Conservation (phyloP, 2,888 invertebrate genomes). For the Pheosia gnoma region DNA sequence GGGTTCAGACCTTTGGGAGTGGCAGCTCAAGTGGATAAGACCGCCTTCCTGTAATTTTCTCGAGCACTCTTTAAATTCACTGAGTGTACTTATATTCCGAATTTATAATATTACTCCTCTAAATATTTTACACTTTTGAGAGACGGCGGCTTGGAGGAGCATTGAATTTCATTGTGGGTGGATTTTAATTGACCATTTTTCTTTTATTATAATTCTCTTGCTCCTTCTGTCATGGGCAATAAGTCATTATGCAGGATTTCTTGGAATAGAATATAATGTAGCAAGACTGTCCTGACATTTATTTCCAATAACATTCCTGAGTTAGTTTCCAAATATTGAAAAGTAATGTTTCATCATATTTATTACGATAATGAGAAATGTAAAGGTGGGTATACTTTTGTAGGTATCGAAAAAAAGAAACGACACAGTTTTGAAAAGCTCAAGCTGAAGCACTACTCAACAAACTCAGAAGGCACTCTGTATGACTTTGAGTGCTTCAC, state of each 20-base stretch:
- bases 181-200: slow-evolving; percentile 46
- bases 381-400: not conserved
- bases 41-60: slow-evolving; percentile 79
- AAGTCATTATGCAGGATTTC: not conserved
- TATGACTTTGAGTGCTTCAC: slow-evolving; percentile 29
- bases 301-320: too few relatives aligned
- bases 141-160: slow-evolving; percentile 52
- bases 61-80: slow-evolving; percentile 73
- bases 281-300: not conserved
- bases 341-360: not conserved
- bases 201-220: slow-evolving; percentile 18
- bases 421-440: slow-evolving; percentile 25
- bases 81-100: slow-evolving; percentile 76
- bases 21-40: slow-evolving; percentile 72
- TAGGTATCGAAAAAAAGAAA: not conserved
- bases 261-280: not conserved
- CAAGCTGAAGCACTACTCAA: slow-evolving; percentile 37
- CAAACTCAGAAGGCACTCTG: slow-evolving; percentile 31
- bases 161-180: slow-evolving; percentile 52
- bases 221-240: not conserved
- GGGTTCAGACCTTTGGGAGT: slow-evolving; percentile 70
- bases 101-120: slow-evolving; percentile 81
- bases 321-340: too few relatives aligned
- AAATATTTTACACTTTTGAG: slow-evolving; percentile 64
- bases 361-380: not conserved